Base-by-base conservation (phyloP, 2,797 vertebrate genomes). In the Pantherophis vulpinus region DNA sequence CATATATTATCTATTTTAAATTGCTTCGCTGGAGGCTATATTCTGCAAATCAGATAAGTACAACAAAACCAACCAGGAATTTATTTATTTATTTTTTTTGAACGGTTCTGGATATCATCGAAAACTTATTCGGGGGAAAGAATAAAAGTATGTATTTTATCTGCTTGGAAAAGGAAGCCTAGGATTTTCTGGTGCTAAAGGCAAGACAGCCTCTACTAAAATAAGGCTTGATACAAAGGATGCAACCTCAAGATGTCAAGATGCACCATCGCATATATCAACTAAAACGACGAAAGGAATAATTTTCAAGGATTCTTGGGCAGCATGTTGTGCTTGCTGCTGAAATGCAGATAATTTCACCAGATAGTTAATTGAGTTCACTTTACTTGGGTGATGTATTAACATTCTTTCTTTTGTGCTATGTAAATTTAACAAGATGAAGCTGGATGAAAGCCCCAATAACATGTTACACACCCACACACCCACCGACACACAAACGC, bases 1-100 rank as follows among this genome's bases (percentile, higher is more conserved):
- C 60, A 91, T 90, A 37, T 74, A 66, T 90, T 93, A 59, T 79
- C 91, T 92, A 9, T 25, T 91, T 95, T 94, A n/a, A 93, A 86
- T 83, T 93, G 25, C 54, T 63, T 70, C 54, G 94, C 79, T 87
- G 3, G 79, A 87, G 27, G 1, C n/a, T 86, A 14, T 32, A 37
- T 47, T 86, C 60, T 92, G 54, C 58, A 60, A 93, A 90, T 59
- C 95, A 87, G 47, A 59, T 51, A 58, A 89, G 56, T 18, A 16
- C 1, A 32, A 93, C 86, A 94, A 88, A 92, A 32, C 5, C 32
- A 88, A 16, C 5, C 16, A 4, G 20, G n/a, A 2, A 1, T 90
- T 60, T 25, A 8, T 16, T 18, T 2, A 1, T 1, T 29, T 12
- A 4, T 10, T 42, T 63, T 27, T 63, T 11, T 32, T 55, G 2